Conservation (phyloP, 2,888 invertebrate species). For the Ernsta delagoae region DNA sequence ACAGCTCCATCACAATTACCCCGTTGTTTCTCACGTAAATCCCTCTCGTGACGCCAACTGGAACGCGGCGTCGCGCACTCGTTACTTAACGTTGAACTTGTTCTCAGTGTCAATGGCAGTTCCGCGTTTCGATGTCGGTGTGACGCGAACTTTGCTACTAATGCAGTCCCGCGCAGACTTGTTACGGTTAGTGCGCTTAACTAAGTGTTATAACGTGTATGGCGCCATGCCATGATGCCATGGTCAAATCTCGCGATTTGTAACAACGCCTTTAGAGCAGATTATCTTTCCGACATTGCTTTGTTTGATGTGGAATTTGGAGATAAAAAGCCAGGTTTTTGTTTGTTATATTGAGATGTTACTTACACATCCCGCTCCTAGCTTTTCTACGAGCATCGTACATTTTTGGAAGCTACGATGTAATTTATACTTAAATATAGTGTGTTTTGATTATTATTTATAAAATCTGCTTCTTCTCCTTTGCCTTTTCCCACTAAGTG, state of each 20-base stretch:
- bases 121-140: constrained; percentile 25
- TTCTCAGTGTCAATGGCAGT: constrained; percentile 34
- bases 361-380: no score
- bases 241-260: constrained; percentile 15
- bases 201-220: constrained; percentile 17
- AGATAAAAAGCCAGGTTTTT: no score
- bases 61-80: constrained; percentile 10
- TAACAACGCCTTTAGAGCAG: no score
- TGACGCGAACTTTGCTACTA: constrained; percentile 19
- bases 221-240: constrained; percentile 9
- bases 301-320: no score
- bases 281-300: no score
- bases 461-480: no score
- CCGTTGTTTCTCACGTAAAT: background rate
- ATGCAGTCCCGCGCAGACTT: constrained; percentile 11
- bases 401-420: no score
- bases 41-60: background rate
- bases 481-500: no score
- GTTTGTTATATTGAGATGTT: no score
- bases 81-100: constrained; percentile 27
- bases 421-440: no score
- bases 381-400: no score
- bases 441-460: no score
- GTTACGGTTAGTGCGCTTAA: constrained; percentile 26
- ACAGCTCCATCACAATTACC: background rate